A percentile compares a stretch with the other conserved stretches of the same genome.
Conservation (phyloP, 2,888 invertebrate species). For the Volucella zonaria region DNA sequence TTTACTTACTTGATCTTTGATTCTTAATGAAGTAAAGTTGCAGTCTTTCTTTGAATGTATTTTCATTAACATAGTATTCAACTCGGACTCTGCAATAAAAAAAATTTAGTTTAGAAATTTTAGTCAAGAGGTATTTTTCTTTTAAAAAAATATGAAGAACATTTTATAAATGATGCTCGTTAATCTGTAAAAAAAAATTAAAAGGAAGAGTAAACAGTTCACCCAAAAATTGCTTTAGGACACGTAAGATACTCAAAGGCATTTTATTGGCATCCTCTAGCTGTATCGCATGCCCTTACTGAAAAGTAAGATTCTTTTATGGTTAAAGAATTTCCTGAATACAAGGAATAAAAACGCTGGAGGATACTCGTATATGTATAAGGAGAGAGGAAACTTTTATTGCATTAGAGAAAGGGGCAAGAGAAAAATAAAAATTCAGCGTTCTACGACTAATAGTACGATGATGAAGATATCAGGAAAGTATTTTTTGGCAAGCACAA, state of each 20-base stretch:
- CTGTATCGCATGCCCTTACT: background rate
- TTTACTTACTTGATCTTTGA: constrained; percentile 98
- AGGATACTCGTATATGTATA: background rate
- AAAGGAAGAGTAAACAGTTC: background rate
- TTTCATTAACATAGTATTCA: constrained; percentile 99
- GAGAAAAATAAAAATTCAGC: background rate
- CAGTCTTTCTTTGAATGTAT: constrained; percentile 98
- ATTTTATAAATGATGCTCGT: no score
- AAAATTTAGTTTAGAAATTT: constrained; percentile 32
- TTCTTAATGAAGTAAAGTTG: constrained; percentile 99
- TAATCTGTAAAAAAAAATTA: no score
- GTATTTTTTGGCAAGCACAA: background rate
- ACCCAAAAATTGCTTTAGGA: constrained; percentile 12
- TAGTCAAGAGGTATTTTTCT: background rate
- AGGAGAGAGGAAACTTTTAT: constrained; percentile 18
- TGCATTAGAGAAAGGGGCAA: constrained; percentile 11
- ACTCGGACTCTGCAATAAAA: constrained; percentile 94
- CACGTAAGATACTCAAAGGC: constrained; percentile 22
- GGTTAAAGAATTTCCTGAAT: constrained; percentile 26
- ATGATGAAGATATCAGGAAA: constrained; percentile 31
- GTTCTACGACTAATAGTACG: background rate
- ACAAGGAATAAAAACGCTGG: constrained; percentile 10
- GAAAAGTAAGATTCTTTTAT: background rate
- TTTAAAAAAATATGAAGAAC: background rate
- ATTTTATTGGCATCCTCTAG: constrained; percentile 19